A percentile compares a stretch with the other conserved stretches of the same genome.
Conservation (phyloP, 2,797 vertebrate genomes). For the Lateolabrax maculatus region DNA sequence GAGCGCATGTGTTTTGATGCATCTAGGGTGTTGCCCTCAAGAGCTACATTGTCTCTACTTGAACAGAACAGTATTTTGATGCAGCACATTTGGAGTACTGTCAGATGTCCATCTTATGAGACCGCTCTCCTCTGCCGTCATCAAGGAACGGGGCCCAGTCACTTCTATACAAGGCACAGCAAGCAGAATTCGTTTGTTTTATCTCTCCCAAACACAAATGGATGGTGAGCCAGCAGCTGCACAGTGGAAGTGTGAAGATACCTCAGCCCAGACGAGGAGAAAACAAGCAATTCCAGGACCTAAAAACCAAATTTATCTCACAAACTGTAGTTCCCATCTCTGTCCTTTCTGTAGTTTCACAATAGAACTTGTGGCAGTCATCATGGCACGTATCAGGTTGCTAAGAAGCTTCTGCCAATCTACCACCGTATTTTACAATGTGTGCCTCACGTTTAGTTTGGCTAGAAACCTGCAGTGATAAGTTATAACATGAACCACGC, state of each 20-base stretch:
- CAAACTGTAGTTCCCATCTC: not conserved
- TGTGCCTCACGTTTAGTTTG: not conserved
- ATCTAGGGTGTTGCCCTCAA: slow-evolving; percentile 4
- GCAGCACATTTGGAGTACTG: slow-evolving; percentile 29
- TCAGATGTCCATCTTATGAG: slow-evolving; percentile 43
- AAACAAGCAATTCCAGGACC: not conserved
- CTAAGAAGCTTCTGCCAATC: not conserved
- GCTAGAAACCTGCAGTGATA: not conserved
- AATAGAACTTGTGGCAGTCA: not conserved
- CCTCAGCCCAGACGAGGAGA: not conserved
- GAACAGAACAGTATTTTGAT: slow-evolving; percentile 47
- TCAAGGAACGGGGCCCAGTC: not conserved
- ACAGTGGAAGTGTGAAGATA: not conserved
- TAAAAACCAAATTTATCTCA: not conserved
- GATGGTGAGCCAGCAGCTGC: slow-evolving; percentile 17
- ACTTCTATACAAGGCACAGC: not conserved
- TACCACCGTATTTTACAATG: not conserved
- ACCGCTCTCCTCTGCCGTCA: slow-evolving; percentile 17
- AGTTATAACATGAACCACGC: not conserved
- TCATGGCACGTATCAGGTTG: not conserved
- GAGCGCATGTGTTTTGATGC: slow-evolving; percentile 13
- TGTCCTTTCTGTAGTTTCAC: not conserved
- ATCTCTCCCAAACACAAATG: slow-evolving; percentile 11
- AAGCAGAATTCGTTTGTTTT: slow-evolving; percentile 27
- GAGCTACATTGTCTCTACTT: slow-evolving; percentile 17